These are phyloP conservation scores for Vidua chalybeata DNA, from an alignment of 2,113 vertebrate genomes.

Conservation along the genomic window DNA sequence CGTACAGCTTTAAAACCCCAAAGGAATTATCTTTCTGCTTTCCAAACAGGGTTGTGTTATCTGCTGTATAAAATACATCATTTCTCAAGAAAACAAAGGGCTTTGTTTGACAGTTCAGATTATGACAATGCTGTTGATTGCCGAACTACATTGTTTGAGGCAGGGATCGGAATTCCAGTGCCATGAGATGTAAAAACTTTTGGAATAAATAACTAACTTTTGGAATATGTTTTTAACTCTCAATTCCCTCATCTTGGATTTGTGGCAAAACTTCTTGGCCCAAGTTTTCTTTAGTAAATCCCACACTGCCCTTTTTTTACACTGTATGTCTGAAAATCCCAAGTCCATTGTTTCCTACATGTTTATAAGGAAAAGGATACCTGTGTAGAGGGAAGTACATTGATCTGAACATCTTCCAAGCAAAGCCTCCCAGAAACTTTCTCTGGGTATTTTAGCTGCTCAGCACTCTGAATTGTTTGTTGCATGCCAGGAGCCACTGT, in stretches of 20 bases:
- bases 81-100: neutral
- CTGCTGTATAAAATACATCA: neutral
- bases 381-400: neutral
- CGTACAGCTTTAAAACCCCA: neutral
- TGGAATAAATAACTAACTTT: neutral
- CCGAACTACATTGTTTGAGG: neutral
- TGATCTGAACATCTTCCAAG: neutral
- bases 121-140: neutral
- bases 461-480: neutral
- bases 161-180: neutral
- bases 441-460: neutral
- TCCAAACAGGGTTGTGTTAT: neutral
- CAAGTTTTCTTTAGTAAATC: neutral
- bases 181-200: neutral
- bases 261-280: neutral
- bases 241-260: neutral
- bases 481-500: neutral
- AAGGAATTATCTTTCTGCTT: neutral
- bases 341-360: neutral
- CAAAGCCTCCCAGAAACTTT: neutral
- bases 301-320: neutral
- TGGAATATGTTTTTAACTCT: neutral
- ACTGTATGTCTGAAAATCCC: neutral
- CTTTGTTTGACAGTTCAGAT: neutral
- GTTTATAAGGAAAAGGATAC: neutral